Conservation (phyloP, 2,113 vertebrate species). For the Urocynchramus pylzowi region DNA sequence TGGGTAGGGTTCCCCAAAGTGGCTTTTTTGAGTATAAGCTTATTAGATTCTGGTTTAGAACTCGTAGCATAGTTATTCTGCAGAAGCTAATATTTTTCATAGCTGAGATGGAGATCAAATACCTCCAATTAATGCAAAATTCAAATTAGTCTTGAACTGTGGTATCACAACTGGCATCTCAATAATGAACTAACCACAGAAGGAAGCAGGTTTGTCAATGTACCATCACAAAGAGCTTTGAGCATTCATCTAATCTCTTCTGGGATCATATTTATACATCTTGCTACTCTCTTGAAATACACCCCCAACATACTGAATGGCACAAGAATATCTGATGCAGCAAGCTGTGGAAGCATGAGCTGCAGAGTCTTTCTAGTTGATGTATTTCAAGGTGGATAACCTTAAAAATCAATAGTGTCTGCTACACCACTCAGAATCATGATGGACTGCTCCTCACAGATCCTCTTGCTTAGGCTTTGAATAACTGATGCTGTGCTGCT, state of each 20-base stretch:
- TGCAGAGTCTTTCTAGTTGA: background rate
- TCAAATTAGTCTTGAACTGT: slow-evolving; percentile 15
- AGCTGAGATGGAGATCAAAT: background rate
- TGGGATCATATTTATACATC: background rate
- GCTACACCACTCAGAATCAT: background rate
- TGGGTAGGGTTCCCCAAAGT: background rate
- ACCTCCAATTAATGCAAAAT: slow-evolving; percentile 15
- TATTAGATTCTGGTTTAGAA: background rate
- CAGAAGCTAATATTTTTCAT: background rate
- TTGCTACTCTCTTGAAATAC: background rate
- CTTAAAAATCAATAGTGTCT: slow-evolving; percentile 36
- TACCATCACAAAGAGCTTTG: background rate
- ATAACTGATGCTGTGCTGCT: background rate
- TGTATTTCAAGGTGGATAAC: slow-evolving; percentile 26
- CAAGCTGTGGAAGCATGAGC: background rate
- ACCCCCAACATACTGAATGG: background rate
- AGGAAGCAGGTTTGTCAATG: background rate
- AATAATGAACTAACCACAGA: background rate
- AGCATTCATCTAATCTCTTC: background rate
- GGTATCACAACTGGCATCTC: background rate
- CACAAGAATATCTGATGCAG: background rate
- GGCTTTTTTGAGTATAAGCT: background rate
- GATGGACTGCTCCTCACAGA: background rate
- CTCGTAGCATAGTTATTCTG: background rate
- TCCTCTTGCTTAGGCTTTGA: background rate